Evolutionary conservation across 2,113 vertebrate species (phyloP).

Genomic region (Microcebus murinus): DNA sequence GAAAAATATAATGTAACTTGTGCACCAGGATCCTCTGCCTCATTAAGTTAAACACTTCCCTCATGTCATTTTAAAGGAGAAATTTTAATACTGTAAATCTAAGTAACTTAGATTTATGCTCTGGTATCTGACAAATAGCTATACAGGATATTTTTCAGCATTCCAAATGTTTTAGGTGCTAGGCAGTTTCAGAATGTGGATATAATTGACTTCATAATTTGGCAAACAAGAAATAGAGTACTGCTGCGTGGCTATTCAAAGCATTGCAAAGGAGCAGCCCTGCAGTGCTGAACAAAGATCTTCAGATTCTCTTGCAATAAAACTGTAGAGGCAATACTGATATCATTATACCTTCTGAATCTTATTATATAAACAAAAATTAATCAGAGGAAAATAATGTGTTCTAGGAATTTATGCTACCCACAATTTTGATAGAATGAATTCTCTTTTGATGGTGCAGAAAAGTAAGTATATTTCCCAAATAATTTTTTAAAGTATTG

Average conservation of each 20-base stretch:
- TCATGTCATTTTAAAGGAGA: constrained; percentile 57
- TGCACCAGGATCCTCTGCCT: constrained; percentile 64
- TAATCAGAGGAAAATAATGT: neutral
- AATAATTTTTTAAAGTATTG: neutral
- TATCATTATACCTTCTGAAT: neutral
- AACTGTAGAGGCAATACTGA: neutral
- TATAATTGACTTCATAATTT: constrained; percentile 25
- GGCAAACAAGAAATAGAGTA: neutral
- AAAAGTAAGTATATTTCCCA: neutral
- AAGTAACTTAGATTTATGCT: constrained; percentile 64
- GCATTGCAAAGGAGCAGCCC: neutral
- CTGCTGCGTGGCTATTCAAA: neutral
- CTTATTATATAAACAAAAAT: constrained; percentile 24
- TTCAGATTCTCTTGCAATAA: neutral
- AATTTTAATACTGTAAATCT: constrained; percentile 49
- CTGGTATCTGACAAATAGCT: constrained; percentile 12
- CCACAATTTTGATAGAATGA: neutral
- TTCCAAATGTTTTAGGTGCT: neutral
- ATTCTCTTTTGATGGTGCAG: neutral
- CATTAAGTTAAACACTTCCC: constrained; percentile 71
- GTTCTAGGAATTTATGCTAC: neutral
- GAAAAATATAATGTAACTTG: constrained; percentile 64
- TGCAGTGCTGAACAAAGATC: neutral
- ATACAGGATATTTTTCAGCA: constrained; percentile 16
- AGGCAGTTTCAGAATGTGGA: constrained; percentile 28